phyloP scores from a whole-genome alignment of 2,888 invertebrate species.

The Nemurella pictetii region DNA sequence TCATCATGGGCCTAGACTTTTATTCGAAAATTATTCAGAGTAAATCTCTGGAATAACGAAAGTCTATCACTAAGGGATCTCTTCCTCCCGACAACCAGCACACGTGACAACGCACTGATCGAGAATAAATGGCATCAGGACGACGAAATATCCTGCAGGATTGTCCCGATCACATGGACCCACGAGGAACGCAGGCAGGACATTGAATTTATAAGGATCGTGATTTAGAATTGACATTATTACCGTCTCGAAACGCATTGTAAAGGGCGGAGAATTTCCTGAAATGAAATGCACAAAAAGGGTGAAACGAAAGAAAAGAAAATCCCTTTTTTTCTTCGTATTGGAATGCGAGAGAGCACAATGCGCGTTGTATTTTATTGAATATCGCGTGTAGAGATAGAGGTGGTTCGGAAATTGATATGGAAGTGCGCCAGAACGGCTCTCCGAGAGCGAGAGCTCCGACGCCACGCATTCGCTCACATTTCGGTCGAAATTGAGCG shows the following conservation, averaged over 20 bases:
- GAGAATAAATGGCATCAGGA: constrained; percentile 22
- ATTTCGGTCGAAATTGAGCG: constrained; percentile 12
- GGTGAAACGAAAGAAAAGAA: constrained; percentile 4
- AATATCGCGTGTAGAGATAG: not conserved
- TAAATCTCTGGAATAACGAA: constrained; percentile 13
- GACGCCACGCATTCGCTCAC: not conserved
- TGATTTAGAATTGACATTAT: constrained; percentile 31
- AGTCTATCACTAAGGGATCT: constrained; percentile 14
- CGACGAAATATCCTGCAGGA: constrained; percentile 6
- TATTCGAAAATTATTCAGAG: constrained; percentile 29
- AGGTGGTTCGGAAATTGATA: constrained; percentile 4
- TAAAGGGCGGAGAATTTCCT: not conserved
- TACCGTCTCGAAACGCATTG: constrained; percentile 1
- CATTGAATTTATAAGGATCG: constrained; percentile 1
- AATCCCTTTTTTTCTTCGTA: constrained; percentile 4
- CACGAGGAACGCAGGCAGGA: not conserved
- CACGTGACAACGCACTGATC: not conserved
- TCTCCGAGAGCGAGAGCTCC: not conserved
- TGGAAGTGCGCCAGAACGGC: constrained; percentile 2
- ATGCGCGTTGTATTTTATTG: not conserved
- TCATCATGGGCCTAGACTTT: constrained; percentile 11
- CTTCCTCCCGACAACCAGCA: not conserved
- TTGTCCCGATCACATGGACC: not conserved
- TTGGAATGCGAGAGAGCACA: constrained; percentile 20
- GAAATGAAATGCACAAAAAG: constrained; percentile 16